Conservation (phyloP, 2,797 vertebrate species). For the Tenualosa ilisha region DNA sequence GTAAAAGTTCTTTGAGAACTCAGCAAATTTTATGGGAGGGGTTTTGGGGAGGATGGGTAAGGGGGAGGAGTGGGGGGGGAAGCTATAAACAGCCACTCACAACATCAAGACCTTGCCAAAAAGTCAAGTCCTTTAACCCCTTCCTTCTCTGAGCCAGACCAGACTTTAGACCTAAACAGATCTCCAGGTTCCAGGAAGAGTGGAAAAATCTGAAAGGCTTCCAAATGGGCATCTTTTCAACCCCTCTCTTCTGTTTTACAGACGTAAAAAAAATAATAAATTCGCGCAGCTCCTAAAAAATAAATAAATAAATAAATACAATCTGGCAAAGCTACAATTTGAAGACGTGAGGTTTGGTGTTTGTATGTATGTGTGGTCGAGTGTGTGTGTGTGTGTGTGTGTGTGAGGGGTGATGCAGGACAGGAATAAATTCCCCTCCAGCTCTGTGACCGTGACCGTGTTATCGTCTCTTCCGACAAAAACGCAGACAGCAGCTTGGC, state of each 20-base stretch:
- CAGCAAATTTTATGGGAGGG: conserved; percentile 68
- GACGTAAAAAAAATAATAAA: conserved; percentile 30
- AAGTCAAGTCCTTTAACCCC: conserved; percentile 39
- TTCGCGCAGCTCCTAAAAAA: neutral
- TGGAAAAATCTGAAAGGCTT: conserved; percentile 29
- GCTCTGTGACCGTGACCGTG: neutral
- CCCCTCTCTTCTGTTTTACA: conserved; percentile 36
- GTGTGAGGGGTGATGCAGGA: neutral
- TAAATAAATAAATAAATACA: neutral
- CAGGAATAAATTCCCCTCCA: neutral
- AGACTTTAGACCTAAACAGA: conserved; percentile 32
- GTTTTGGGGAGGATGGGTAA: conserved; percentile 35
- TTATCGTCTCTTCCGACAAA: conserved; percentile 5
- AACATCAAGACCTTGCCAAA: conserved; percentile 53
- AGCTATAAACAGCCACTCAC: conserved; percentile 69
- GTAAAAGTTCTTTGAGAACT: conserved; percentile 61
- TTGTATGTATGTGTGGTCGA: neutral
- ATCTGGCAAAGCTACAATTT: neutral
- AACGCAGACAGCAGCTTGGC: conserved; percentile 10
- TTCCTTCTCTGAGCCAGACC: conserved; percentile 49
- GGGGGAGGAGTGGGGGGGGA: neutral
- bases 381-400: neutral
- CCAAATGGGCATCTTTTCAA: neutral
- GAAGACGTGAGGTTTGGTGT: neutral
- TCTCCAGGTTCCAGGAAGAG: neutral